Base-by-base conservation (phyloP, 2,888 invertebrate species). In the Xestia c-nigrum region DNA sequence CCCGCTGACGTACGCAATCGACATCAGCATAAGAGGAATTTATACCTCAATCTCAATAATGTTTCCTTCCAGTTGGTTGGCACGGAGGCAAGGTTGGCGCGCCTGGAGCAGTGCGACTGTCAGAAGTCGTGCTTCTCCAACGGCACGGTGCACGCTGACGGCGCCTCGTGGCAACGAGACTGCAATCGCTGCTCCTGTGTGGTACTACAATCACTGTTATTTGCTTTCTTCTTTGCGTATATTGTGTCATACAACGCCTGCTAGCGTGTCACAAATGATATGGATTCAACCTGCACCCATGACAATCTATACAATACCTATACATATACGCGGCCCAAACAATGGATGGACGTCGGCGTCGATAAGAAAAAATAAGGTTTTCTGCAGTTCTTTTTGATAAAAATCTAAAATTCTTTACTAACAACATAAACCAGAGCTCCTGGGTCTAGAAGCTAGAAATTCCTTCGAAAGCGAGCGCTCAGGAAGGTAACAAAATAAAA, bases 121-220 rank as follows among this genome's bases (percentile, higher is more conserved):
- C 98, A 98, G 96, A 98, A 98, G 96, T 98, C 98, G 85, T 99
- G 99, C 97, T 97, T 97, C 92, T 97, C 98, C 88, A 98, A 98
- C 95, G 98, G 98, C 85, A 98, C 98, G 75, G 97, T 98, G 81
- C 98, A 98, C 93, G 98, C 98, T 77, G 99, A 99, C 93, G 99
- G 99, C 76, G 98, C 98, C 86, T 97, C 98, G 78, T 99, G 99
- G 99, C 97, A 98, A 94, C 97, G 97, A 92, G 98, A 98, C 94
- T 99, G 99, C 97, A 98, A 98, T 93, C 97, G 98, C 91, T 99
- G 99, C 97, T 98, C 98, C 93, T 99, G 99, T 97, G 98, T 98
- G 97, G 98, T 98, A 94, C 5, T 55, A 19, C 47, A 50, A 14
- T 10, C 24, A 47, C 5, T 43, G 21, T 55, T 7, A 43, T 16